Base-by-base conservation (phyloP, 2,797 vertebrate genomes). In the Falco cherrug region DNA sequence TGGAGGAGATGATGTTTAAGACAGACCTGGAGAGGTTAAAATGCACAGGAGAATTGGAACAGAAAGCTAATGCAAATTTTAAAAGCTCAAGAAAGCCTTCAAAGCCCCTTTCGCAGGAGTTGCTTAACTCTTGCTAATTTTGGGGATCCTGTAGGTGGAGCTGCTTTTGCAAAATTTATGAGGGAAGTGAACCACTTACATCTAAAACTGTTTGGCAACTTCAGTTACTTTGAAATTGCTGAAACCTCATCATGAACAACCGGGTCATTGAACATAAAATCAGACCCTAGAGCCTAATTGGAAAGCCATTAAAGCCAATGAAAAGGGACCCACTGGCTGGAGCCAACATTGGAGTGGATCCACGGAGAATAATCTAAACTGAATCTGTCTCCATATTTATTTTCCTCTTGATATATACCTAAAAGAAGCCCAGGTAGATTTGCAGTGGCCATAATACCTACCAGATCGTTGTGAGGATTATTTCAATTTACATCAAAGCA, bases 261-360 rank as follows among this genome's bases (percentile, higher is more conserved):
- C 3, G 53, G 88, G 60, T 94, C 91, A 93, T 88, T 90, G 81
- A 94, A 95, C 81, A 78, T 78, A 90, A 96, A 95, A 93, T 75
- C 81, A 89, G 68, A 80, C 90, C 75, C 80, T 64, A 28, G 74
- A 84, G 88, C 56, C 80, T 83, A 78, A 95, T 26, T 95, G 94
- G 86, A 85, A 96, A 93, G 17, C 37, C 68, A 68, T 85, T 95
- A 93, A 96, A 85, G 64, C 15, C 88, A 57, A 33, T 35, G 64
- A 83, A 90, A 93, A 92, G 21, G 77, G 77, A 87, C 41, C 39
- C 80, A 71, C 29, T 87, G 81, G 26, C 57, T 87, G n/a, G 15
- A 77, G 51, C 45, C 70, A 93, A 26, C n/a, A 19, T 2, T 67
- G 56, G 60, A 93, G 60, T 53, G 87, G 45, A 68, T 71, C 88